These are phyloP conservation scores for Podarcis muralis DNA, from an alignment of 2,113 vertebrate genomes.

Conservation along the genomic window DNA sequence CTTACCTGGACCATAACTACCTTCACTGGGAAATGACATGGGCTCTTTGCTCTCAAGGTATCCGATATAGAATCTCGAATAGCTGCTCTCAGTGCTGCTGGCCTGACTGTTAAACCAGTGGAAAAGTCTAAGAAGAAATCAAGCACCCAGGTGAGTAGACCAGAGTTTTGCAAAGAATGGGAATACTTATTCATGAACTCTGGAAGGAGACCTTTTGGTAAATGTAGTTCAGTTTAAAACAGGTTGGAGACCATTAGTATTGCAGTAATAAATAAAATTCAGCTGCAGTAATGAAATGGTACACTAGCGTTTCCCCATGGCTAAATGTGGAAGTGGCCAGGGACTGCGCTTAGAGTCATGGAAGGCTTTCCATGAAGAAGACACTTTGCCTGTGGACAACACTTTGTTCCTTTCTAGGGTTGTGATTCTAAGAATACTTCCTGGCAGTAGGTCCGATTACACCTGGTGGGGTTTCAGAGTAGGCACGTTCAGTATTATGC, in stretches of 20 bases:
- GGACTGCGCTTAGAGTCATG: not conserved
- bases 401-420: not conserved
- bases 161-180: fast-evolving
- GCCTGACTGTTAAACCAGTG: slow-evolving; percentile 72
- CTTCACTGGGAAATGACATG: not conserved
- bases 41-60: slow-evolving; percentile 71
- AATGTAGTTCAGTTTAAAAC: not conserved
- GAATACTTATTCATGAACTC: not conserved
- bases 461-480: not conserved
- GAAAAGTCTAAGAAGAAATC: slow-evolving; percentile 77
- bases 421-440: not conserved
- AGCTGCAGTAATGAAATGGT: no score
- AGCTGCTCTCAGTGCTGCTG: slow-evolving; percentile 84
- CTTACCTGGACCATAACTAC: not conserved
- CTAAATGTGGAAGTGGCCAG: not conserved
- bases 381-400: not conserved
- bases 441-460: not conserved
- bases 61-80: slow-evolving; percentile 89
- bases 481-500: not conserved
- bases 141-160: slow-evolving; percentile 65
- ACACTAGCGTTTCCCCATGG: not conserved
- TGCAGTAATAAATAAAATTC: not conserved
- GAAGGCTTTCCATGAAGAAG: not conserved
- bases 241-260: not conserved
- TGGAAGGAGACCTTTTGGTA: no score